A percentile compares a stretch with the other conserved stretches of the same genome.
These are phyloP conservation scores for Acleris emargana DNA, from an alignment of 2,888 invertebrate species.

Conservation along the genomic window DNA sequence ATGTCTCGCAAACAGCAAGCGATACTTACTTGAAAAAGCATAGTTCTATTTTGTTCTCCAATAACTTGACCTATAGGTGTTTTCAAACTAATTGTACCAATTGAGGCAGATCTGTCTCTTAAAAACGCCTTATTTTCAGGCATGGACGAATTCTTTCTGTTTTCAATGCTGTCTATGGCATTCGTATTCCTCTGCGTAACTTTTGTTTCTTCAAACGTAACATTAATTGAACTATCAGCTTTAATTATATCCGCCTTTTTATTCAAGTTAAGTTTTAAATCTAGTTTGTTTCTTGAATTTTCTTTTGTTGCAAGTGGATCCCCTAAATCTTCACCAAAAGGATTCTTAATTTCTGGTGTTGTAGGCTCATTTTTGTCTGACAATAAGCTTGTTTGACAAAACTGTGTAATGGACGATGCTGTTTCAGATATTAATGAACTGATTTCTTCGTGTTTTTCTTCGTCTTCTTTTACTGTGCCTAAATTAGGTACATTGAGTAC, in stretches of 20 bases:
- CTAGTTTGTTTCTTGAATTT: slow-evolving; percentile 32
- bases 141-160: slow-evolving; percentile 45
- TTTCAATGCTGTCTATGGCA: slow-evolving; percentile 39
- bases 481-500: slow-evolving; percentile 62
- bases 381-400: slow-evolving; percentile 46
- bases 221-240: slow-evolving; percentile 41
- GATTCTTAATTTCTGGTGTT: slow-evolving; percentile 31
- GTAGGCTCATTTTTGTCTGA: slow-evolving; percentile 19
- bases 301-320: slow-evolving; percentile 12
- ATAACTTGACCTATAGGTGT: slow-evolving; percentile 74
- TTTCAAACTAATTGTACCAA: slow-evolving; percentile 81
- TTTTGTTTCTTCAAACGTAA: slow-evolving; percentile 62
- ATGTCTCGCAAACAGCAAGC: background rate
- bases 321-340: slow-evolving; percentile 39
- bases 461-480: slow-evolving; percentile 71
- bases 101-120: slow-evolving; percentile 85
- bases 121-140: slow-evolving; percentile 73
- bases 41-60: slow-evolving; percentile 93
- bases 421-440: slow-evolving; percentile 59
- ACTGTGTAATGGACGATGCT: slow-evolving; percentile 58
- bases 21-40: slow-evolving; percentile 91
- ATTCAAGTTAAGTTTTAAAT: slow-evolving; percentile 40
- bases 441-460: slow-evolving; percentile 64
- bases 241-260: slow-evolving; percentile 35
- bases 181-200: slow-evolving; percentile 36